Base-by-base conservation (phyloP, 2,888 invertebrate genomes). In the Ecliptopera silaceata region DNA sequence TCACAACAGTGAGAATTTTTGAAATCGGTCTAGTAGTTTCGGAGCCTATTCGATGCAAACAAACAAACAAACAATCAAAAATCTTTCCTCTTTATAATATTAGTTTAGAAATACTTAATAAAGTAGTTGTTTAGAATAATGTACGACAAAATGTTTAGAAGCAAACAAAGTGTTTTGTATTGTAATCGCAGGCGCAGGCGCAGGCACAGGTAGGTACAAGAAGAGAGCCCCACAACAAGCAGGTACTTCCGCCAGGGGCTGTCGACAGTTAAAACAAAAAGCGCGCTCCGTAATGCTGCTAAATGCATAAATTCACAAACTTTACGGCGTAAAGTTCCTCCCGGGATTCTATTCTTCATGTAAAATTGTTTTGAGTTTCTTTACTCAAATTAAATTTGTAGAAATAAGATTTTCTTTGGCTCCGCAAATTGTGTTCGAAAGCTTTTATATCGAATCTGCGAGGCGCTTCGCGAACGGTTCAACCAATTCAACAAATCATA, bases 231-330 rank as follows among this genome's bases (percentile, higher is more conserved):
- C 10, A 20, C 18, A 34, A 20, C 18, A 20, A 36, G 46, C 48
- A 29, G 39, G 31, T 32, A 49, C 38, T 3, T 15, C 15, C 17
- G 4, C 34, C 12, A 4, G 6, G 10, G 26, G 43, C 39, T 8
- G 4, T 11, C 29, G 31, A 2, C 26, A 42, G 8, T 32, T 46
- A 22, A n/a, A 41, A 41, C 42, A 47, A 18, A 13, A 45, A 0
- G 34, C 42, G 36, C 39, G 26, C 15, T 13, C 43, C 45, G 45
- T 59, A 57, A 59, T 56, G 18, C 62, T 47, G 60, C 60, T 56
- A 60, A 62, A 62, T 64, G 62, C 60, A 64, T 56, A 54, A 60
- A 64, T 55, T 58, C 56, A 15, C 53, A 60, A 60, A 61, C 31
- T 64, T 58, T 39, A 26, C 51, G 13, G 15, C 49, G 48, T 44